Percentiles rank a stretch among this genome's conserved stretches.
phyloP scores from a whole-genome alignment of 2,797 vertebrate genomes.

The Aulostomus chinensis region DNA sequence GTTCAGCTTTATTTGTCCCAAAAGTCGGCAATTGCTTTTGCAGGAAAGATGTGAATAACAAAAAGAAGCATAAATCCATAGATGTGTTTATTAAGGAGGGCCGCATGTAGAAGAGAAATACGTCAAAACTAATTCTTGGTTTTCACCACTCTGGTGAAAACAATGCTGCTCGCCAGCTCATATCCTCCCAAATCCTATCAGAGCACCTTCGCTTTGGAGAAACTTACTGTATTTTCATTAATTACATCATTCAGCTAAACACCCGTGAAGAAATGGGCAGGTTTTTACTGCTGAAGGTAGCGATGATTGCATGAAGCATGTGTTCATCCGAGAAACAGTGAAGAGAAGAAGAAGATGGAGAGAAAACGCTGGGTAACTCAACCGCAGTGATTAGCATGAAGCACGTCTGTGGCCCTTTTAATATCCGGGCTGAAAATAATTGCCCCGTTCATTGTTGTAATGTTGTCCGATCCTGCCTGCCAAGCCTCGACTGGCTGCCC shows the following conservation, averaged over 20 bases:
- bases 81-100: constrained; percentile 1
- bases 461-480: constrained; percentile 25
- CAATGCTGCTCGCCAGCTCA: too few relatives aligned
- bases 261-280: too few relatives aligned
- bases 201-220: too few relatives aligned
- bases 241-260: too few relatives aligned
- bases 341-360: too few relatives aligned
- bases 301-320: constrained; percentile 3
- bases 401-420: constrained; percentile 63
- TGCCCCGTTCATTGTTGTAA: constrained; percentile 62
- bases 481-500: constrained; percentile 43
- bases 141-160: too few relatives aligned
- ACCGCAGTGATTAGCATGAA: constrained; percentile 50
- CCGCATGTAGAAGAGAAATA: too few relatives aligned
- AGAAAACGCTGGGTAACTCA: constrained; percentile 38
- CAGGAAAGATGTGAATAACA: constrained; percentile 5
- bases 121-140: too few relatives aligned
- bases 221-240: too few relatives aligned
- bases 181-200: too few relatives aligned
- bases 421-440: constrained; percentile 45
- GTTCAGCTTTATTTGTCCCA: constrained; percentile 15
- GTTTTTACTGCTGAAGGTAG: constrained; percentile 2
- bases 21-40: constrained; percentile 10
- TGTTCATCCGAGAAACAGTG: too few relatives aligned
- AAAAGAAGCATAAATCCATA: constrained; percentile 6